A percentile compares a stretch with the other conserved stretches of the same genome.
These are phyloP conservation scores for Hippoglossus hippoglossus DNA, from an alignment of 2,797 vertebrate genomes.

Conservation along the genomic window DNA sequence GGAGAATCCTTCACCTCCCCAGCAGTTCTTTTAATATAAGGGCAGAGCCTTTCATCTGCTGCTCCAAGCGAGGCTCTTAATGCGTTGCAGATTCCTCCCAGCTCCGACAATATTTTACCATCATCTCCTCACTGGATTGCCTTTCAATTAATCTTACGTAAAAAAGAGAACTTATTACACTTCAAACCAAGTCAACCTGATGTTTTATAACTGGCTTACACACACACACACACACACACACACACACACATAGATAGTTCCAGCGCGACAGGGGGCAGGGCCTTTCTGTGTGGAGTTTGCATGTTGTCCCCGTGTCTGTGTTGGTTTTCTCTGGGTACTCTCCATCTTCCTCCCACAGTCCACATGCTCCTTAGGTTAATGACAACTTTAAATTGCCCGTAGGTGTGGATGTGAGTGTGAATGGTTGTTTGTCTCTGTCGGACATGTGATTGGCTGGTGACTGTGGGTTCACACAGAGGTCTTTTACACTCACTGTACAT, in stretches of 20 bases:
- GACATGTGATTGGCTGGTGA: too few relatives aligned
- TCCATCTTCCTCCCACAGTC: too few relatives aligned
- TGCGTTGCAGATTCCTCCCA: slow-evolving; percentile 78
- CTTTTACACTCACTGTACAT: too few relatives aligned
- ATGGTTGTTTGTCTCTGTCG: too few relatives aligned
- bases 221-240: neutral
- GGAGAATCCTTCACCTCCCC: slow-evolving; percentile 69
- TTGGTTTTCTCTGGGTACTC: too few relatives aligned
- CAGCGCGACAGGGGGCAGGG: too few relatives aligned
- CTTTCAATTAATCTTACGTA: slow-evolving; percentile 68
- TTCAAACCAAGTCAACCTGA: slow-evolving; percentile 35
- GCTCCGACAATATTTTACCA: slow-evolving; percentile 70
- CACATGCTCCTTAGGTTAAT: too few relatives aligned
- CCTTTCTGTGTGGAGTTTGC: too few relatives aligned
- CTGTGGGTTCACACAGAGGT: too few relatives aligned
- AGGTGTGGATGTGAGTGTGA: too few relatives aligned
- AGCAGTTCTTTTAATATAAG: slow-evolving; percentile 62
- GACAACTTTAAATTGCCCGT: too few relatives aligned
- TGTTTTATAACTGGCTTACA: slow-evolving; percentile 26
- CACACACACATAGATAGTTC: neutral
- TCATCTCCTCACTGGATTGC: slow-evolving; percentile 64
- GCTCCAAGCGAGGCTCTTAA: slow-evolving; percentile 70
- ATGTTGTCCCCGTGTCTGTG: too few relatives aligned
- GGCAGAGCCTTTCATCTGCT: slow-evolving; percentile 74
- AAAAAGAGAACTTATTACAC: slow-evolving; percentile 41